Evolutionary conservation across 2,113 vertebrate genomes (phyloP), one percentile per base, ranked within the genome.

Genomic region (Saccopteryx bilineata): DNA sequence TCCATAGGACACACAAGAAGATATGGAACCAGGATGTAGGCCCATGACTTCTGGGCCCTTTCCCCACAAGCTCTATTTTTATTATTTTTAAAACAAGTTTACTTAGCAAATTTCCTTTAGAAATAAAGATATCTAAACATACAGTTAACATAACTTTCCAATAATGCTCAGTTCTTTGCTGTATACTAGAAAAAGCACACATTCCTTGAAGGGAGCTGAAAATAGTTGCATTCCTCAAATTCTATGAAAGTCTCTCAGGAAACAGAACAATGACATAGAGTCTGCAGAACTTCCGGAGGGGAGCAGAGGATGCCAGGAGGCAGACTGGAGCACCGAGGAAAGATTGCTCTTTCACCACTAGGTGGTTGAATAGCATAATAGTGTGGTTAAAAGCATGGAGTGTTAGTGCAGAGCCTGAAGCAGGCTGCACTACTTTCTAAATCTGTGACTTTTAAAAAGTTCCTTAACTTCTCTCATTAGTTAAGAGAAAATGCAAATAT

Each of bases 81-180:
- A 56, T 56, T 85, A 61, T 52, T 52, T 84, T 26, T 50, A 50
- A 75, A 93, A 87, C 58, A 7, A 76, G 39, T 74, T 92, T 93
- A 80, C n/a, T 90, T 88, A 88, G 14, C 21, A 82, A 23, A 82
- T 66, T 89, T 92, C 15, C 81, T 48, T 93, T 86, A 68, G 65
- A 96, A 72, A 90, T 63, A 94, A 26, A 87, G 74, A 96, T 86
- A 90, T 48, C 50, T 85, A 66, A 91, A 87, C 46, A 87, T 13
- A 96, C 6, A 72, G 46, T 82, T 63, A 94, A 86, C 50, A 76
- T 69, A 60, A 63, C 10, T 87, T 93, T 54, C 46, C 75, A 72
- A 82, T 74, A 87, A 93, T 83, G 56, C 46, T 54, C 54, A 63
- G 24, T 28, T 83, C 48, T 85, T 91, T 74, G 14, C 23, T 66